Evolutionary conservation across 2,888 invertebrate species (phyloP), one percentile per base, ranked within the genome.

Genomic region (Oligia fasciuncula): DNA sequence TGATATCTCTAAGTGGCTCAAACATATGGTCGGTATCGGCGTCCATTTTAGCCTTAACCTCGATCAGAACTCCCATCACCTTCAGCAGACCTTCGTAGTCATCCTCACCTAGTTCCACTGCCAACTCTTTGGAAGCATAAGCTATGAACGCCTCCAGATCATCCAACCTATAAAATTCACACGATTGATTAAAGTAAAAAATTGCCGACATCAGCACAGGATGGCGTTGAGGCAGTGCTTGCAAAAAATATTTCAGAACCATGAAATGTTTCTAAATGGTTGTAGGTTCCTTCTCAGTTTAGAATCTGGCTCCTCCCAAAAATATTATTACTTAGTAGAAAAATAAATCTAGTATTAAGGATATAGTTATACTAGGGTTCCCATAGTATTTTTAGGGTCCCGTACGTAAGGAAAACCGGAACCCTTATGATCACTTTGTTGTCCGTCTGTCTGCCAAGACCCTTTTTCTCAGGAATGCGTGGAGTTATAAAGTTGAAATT

Each of bases 71-170:
- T 19, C 98, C 98, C 97, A 99, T 99, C 65, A 99, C 98, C 76
- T 97, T 97, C 2, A 99, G 97, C 4, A 99, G 96, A 0, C 98
- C 98, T 35, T 98, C 98, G 91, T 99, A 99, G 93, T 99, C 99
- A 84, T 99, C 98, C 80, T 99, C 99, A 6, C 96, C 97, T 0
- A 99, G 95, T 60, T 98, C 98, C 70, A 98, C 97, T 46, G 97
- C 97, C 89, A 99, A 97, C 77, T 98, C 98, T 54, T 97, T 96
- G 73, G 98, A 98, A 0, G 98, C 98, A 87, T 98, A 98, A 23
- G 96, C 96, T 79, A 99, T 98, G 93, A 99, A 99, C 40, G 97
- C 96, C 84, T 98, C 98, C 69, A 99, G 95, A 68, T 98, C 98
- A 82, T 98, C 97, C 87, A 99, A 95, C 89, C 98, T 98, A 72